phyloP scores from a whole-genome alignment of 2,113 vertebrate species.

The Natator depressus region DNA sequence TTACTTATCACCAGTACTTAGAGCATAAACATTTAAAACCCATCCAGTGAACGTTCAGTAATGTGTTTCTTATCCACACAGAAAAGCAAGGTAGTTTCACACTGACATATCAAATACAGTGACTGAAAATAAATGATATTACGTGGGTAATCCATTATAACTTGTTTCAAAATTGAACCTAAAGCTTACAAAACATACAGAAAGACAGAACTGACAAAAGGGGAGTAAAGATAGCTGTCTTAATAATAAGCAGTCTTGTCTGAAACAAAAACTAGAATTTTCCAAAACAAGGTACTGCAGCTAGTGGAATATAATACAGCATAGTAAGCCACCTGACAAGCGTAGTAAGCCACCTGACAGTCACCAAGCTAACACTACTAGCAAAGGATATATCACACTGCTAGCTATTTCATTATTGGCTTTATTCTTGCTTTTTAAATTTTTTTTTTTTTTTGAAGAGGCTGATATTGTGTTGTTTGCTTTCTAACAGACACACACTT shows the following conservation, averaged over 20 bases:
- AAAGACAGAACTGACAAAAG: conserved; percentile 26
- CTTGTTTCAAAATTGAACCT: conserved; percentile 29
- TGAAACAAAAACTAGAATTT: conserved; percentile 41
- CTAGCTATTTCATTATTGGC: not conserved
- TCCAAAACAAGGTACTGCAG: conserved; percentile 41
- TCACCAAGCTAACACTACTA: not conserved
- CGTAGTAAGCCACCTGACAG: not conserved
- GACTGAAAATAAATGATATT: not conserved
- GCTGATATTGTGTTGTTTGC: not conserved
- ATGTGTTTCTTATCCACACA: conserved; percentile 12
- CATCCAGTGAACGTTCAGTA: conserved; percentile 26
- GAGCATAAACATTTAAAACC: conserved; percentile 15
- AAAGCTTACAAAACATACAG: not conserved
- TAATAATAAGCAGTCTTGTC: conserved; percentile 49
- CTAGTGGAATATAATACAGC: conserved; percentile 18
- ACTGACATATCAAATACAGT: conserved; percentile 22
- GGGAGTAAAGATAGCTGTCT: conserved; percentile 5
- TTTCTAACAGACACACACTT: not conserved
- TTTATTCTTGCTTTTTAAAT: not conserved
- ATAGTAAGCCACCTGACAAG: conserved; percentile 49
- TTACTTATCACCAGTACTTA: not conserved
- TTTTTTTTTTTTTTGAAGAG: not conserved
- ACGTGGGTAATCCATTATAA: conserved; percentile 33
- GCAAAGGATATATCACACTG: not conserved
- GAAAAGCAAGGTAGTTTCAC: not conserved